A percentile compares a stretch with the other conserved stretches of the same genome.
Evolutionary conservation across 1,140 invertebrate species (phyloP).

Genomic region (Hermetia illucens): DNA sequence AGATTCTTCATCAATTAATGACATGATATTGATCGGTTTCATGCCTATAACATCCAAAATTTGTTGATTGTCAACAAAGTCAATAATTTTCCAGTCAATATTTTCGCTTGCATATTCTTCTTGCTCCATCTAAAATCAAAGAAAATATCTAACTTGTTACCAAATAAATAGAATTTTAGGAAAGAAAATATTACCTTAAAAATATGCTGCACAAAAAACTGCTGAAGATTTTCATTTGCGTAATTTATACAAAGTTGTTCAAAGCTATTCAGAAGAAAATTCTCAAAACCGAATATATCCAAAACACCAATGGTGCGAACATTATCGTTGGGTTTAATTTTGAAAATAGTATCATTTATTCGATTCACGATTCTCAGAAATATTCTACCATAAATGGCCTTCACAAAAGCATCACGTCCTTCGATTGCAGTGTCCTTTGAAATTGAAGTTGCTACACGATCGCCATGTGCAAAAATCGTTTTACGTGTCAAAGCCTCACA

Average conservation of each 20-base stretch:
- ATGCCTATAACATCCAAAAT: slow-evolving; percentile 79
- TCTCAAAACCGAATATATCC: slow-evolving; percentile 96
- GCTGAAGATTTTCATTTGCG: slow-evolving; percentile 93
- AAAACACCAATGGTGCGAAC: slow-evolving; percentile 75
- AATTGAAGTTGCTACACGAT: slow-evolving; percentile 61
- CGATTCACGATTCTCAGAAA: slow-evolving; percentile 84
- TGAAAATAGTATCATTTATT: slow-evolving; percentile 79
- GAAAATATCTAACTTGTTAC: neutral
- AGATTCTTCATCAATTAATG: slow-evolving; percentile 88
- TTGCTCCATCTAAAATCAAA: slow-evolving; percentile 64
- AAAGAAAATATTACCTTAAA: slow-evolving; percentile 37
- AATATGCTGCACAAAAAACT: slow-evolving; percentile 92
- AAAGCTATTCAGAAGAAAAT: slow-evolving; percentile 84
- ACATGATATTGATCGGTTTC: slow-evolving; percentile 79
- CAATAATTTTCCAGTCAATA: slow-evolving; percentile 84
- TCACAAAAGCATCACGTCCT: slow-evolving; percentile 82
- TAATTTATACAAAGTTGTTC: slow-evolving; percentile 97
- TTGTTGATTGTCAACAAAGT: slow-evolving; percentile 88
- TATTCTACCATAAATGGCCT: slow-evolving; percentile 81
- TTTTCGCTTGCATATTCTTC: slow-evolving; percentile 82
- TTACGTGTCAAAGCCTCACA: slow-evolving; percentile 70
- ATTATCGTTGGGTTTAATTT: slow-evolving; percentile 33
- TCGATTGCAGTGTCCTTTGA: slow-evolving; percentile 59
- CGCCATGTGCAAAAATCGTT: slow-evolving; percentile 78
- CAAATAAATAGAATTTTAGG: neutral